phyloP scores from a whole-genome alignment of 2,888 invertebrate genomes.

The Anorthoa munda region DNA sequence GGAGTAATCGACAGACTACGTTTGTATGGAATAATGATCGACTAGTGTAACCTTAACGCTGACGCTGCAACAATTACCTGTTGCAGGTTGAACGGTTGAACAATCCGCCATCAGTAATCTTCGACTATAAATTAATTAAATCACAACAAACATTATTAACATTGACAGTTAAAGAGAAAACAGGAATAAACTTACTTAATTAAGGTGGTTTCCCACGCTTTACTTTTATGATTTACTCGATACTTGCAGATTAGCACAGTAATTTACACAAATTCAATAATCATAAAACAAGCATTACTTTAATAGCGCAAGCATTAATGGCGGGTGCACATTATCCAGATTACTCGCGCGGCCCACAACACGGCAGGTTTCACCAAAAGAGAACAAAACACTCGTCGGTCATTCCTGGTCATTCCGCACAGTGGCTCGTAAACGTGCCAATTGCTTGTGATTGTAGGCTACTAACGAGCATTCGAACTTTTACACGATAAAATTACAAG shows the following conservation, averaged over 20 bases:
- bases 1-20: too few relatives aligned
- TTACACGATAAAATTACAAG: slow-evolving; percentile 38
- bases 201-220: slow-evolving; percentile 17
- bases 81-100: too few relatives aligned
- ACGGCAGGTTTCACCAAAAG: slow-evolving; percentile 25
- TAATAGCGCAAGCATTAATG: slow-evolving; percentile 7
- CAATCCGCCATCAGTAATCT: not conserved
- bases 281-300: slow-evolving; percentile 36
- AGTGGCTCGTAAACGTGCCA: slow-evolving; percentile 33
- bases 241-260: slow-evolving; percentile 17
- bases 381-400: slow-evolving; percentile 40
- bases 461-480: slow-evolving; percentile 33
- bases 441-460: slow-evolving; percentile 38
- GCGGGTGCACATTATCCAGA: slow-evolving; percentile 28
- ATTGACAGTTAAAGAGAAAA: slow-evolving; percentile 13
- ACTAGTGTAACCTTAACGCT: too few relatives aligned
- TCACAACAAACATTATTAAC: slow-evolving; percentile 3
- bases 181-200: too few relatives aligned
- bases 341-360: slow-evolving; percentile 8
- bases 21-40: too few relatives aligned
- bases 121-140: slow-evolving; percentile 1
- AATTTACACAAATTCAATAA: slow-evolving; percentile 35
- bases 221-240: slow-evolving; percentile 5
- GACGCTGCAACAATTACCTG: too few relatives aligned
- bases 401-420: slow-evolving; percentile 19